Evolutionary conservation across 1,140 invertebrate species (phyloP).

Genomic region (Penaeus vannamei): DNA sequence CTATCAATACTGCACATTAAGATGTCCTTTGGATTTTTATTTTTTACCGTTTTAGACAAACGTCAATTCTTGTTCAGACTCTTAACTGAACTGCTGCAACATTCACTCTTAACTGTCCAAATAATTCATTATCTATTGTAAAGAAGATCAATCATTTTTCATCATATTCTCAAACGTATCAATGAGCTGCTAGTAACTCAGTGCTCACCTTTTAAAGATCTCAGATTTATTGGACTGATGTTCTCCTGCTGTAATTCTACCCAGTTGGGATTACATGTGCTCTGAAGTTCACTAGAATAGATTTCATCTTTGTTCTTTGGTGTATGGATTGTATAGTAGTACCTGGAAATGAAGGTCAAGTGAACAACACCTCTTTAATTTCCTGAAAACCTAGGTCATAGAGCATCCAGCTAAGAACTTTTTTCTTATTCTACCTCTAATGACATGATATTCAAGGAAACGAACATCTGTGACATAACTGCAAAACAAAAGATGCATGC

Average conservation of each 20-base stretch:
- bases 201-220: constrained; percentile 48
- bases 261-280: constrained; percentile 52
- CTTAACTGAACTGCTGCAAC: too few relatives aligned
- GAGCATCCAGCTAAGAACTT: neutral
- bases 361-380: neutral
- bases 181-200: neutral
- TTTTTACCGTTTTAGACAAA: too few relatives aligned
- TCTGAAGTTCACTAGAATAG: constrained; percentile 58
- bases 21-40: too few relatives aligned
- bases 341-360: constrained; percentile 20
- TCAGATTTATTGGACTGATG: constrained; percentile 44
- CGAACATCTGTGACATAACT: too few relatives aligned
- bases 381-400: neutral
- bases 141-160: too few relatives aligned
- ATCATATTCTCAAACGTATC: neutral
- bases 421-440: neutral
- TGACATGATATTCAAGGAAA: too few relatives aligned
- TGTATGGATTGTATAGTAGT: constrained; percentile 43
- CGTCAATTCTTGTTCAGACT: too few relatives aligned
- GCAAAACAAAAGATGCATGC: too few relatives aligned
- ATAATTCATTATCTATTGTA: too few relatives aligned
- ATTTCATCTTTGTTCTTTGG: constrained; percentile 47
- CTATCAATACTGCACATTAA: too few relatives aligned
- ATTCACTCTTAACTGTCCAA: too few relatives aligned
- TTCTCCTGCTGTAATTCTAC: constrained; percentile 48